Evolutionary conservation across 2,797 vertebrate species (phyloP), one percentile per base, ranked within the genome.

Genomic region (Schizopygopsis malacanthus): DNA sequence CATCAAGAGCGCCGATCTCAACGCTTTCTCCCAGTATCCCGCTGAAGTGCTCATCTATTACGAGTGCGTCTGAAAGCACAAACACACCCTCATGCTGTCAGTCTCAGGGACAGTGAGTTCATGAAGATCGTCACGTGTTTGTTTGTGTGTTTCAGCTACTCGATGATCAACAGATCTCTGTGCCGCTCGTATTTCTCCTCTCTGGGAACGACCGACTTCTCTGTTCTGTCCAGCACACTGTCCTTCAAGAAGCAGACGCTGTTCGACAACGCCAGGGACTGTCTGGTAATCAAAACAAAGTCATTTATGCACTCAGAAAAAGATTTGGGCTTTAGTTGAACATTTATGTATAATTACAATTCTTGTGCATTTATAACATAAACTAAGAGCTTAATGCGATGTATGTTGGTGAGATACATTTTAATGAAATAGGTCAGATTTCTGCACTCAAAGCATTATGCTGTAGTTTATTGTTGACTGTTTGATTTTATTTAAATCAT

Each of bases 31-130:
- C 9, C 86, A 91, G 52, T 95, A 90, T 77, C 95, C 95, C 22
- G 82, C 73, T 0, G 94, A 95, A 3, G 0, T 95, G 87, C 90
- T 96, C 81, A 91, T 96, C 45, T 95, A 95, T 87, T 96, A 95
- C 41, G 72, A 94, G 95, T 96, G 90, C 83, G 94, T 90, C 37
- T 6, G n/a, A 65, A 65, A 65, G 15, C 61, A 6, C 61, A 65
- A 16, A 65, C 61, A 16, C 61, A 28, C 61, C 15, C 61, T 65
- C 61, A 28, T 13, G 59, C 22, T 11, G 56, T 61, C 56, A 25
- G 25, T 65, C 61, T 52, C 50, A 16, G 50, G 13, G 50, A 28
- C 25, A 3, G 5, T 16, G 25, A 65, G 22, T 39, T 33, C 16
- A 2, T 61, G 16, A 20, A 83, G 41, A 15, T n/a, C 25, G 1